Evolutionary conservation across 2,888 invertebrate species (phyloP).

Genomic region (Cynaeus angustus): DNA sequence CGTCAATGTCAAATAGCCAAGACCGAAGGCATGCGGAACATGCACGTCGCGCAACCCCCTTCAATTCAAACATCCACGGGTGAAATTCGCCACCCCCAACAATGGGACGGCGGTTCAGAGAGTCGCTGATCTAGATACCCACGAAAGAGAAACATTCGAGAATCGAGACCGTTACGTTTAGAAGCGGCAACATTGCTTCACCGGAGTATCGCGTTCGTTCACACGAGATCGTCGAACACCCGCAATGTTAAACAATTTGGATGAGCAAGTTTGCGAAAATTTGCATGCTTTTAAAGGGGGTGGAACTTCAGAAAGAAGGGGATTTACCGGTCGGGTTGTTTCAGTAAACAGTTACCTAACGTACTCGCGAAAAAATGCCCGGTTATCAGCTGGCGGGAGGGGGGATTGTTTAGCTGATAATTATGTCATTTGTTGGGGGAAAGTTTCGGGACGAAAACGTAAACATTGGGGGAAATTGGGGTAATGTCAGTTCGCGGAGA

Average conservation of each 20-base stretch:
- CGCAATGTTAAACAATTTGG: slow-evolving; percentile 60
- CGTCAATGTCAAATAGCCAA: slow-evolving; percentile 62
- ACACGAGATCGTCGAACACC: slow-evolving; percentile 67
- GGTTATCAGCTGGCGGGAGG: slow-evolving; percentile 31
- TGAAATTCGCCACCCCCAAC: too few relatives aligned
- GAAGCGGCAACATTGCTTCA: slow-evolving; percentile 65
- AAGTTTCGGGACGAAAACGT: slow-evolving; percentile 28
- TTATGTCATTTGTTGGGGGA: slow-evolving; percentile 47
- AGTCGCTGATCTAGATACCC: slow-evolving; percentile 66
- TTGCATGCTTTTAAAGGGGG: neutral
- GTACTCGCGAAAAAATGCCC: slow-evolving; percentile 12
- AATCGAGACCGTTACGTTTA: slow-evolving; percentile 67
- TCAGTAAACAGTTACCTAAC: too few relatives aligned
- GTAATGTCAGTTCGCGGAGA: slow-evolving; percentile 7
- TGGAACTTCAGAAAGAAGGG: neutral
- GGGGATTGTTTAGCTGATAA: slow-evolving; percentile 38
- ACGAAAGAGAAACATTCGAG: slow-evolving; percentile 63
- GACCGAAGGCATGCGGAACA: slow-evolving; percentile 56
- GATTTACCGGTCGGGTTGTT: neutral
- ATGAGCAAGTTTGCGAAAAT: neutral
- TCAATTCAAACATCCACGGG: neutral
- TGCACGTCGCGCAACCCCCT: slow-evolving; percentile 19
- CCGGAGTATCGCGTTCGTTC: slow-evolving; percentile 68
- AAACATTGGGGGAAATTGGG: slow-evolving; percentile 34
- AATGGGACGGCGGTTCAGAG: slow-evolving; percentile 32